Conservation (phyloP, 2,113 vertebrate genomes). For the Romanogobio albipinnatus region DNA sequence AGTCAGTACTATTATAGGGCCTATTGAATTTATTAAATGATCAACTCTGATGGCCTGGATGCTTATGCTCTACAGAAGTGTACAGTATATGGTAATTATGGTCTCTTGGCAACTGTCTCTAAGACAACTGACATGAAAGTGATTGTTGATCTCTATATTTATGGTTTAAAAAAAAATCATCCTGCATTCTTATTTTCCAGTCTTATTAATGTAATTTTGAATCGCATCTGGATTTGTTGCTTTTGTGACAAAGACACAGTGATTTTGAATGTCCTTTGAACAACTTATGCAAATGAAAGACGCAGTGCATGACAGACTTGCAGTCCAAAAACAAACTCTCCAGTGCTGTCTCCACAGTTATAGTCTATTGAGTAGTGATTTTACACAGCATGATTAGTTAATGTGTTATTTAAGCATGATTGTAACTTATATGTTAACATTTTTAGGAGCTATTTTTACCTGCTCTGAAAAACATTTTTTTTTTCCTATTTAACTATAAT, state of each 20-base stretch:
- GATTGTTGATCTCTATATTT: neutral
- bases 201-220: neutral
- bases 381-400: no score
- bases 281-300: neutral
- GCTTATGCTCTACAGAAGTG: constrained; percentile 66
- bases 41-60: constrained; percentile 73
- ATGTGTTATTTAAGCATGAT: no score
- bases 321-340: neutral
- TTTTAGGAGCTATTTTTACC: no score
- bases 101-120: constrained; percentile 64
- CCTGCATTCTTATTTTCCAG: neutral
- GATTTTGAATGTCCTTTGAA: neutral
- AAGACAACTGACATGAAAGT: constrained; percentile 64
- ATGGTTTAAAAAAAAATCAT: neutral
- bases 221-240: neutral
- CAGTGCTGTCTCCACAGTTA: neutral
- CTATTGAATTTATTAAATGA: constrained; percentile 72
- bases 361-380: neutral
- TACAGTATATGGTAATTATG: constrained; percentile 71
- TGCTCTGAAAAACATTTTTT: no score
- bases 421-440: no score
- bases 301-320: neutral
- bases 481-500: no score
- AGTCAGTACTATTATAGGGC: constrained; percentile 74
- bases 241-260: neutral